Base-by-base conservation (phyloP, 2,888 invertebrate genomes). In the Microctonus aethiopoides region DNA sequence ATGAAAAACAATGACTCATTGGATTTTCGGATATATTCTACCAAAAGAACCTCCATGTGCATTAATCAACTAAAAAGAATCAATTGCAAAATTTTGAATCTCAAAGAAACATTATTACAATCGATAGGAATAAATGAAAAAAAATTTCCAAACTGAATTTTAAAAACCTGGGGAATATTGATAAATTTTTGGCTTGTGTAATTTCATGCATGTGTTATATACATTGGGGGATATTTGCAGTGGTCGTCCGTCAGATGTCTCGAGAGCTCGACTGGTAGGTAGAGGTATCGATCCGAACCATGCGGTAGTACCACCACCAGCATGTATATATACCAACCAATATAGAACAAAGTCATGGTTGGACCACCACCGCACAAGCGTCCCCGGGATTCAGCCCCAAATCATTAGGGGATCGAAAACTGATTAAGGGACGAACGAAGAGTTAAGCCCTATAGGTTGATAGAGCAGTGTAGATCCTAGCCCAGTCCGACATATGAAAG, bases 331-430 rank as follows among this genome's bases (percentile, higher is more conserved):
- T 22, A 65, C 54, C 36, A 13, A 36, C 22, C n/a, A n/a, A n/a
- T n/a, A 36, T 65, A 34, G 29, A 26, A 20, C 13, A 32, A 56
- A 59, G 56, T 63, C 56, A 68, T 16, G 63, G 46, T 32, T 29
- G 51, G 26, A 10, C 34, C 64, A 36, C 24, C 62, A 32, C 41
- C 57, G 54, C 32, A 34, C 32, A 34, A 66, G 62, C 57, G 56
- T 71, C 54, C 63, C 13, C 46, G 20, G 57, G 60, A 22, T 39
- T 71, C 62, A 46, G 13, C 67, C 67, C 60, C 60, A 22, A 36
- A 60, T 60, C 36, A 60, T 60, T 83, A 83, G 82, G 82, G 83
- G 81, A 82, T 84, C 80, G 81, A 77, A 77, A 81, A 81, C 84
- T 84, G 84, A 85, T 85, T 83, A 84, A 76, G 76, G 75, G 78